Evolutionary conservation across 2,888 invertebrate genomes (phyloP).

Genomic region (Salticus scenicus): DNA sequence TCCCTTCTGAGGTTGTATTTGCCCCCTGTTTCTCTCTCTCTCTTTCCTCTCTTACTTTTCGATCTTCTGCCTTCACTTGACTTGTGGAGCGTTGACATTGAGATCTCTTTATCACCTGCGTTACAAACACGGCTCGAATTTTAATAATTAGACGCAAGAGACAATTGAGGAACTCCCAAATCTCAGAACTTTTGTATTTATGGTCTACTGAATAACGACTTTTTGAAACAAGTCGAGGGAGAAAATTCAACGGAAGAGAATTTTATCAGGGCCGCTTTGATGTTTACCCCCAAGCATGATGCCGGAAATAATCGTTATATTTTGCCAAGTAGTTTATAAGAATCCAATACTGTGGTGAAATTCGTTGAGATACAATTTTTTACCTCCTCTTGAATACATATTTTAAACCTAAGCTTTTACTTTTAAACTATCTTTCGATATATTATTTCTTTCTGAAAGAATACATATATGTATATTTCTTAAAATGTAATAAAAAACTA

Average conservation of each 20-base stretch:
- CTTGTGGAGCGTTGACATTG: slow-evolving; percentile 65
- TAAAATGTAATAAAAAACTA: too few species aligned
- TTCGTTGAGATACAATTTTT: too few species aligned
- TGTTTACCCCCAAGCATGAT: not conserved
- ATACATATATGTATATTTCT: too few species aligned
- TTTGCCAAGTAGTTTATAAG: not conserved
- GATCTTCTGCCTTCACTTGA: slow-evolving; percentile 56
- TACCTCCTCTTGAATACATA: too few species aligned
- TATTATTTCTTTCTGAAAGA: too few species aligned
- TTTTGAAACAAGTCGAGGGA: slow-evolving; percentile 7
- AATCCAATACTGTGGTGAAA: too few species aligned
- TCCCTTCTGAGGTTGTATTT: slow-evolving; percentile 28
- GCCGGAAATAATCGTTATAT: not conserved
- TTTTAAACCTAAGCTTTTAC: too few species aligned
- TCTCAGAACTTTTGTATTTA: not conserved
- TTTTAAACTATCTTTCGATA: too few species aligned
- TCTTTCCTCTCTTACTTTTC: not conserved
- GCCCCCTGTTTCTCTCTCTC: not conserved
- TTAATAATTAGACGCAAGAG: slow-evolving; percentile 2
- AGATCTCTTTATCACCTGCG: slow-evolving; percentile 47
- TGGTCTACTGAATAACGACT: slow-evolving; percentile 4
- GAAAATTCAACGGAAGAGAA: not conserved
- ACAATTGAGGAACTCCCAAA: not conserved
- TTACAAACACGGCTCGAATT: slow-evolving; percentile 14
- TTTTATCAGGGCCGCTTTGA: not conserved